These are phyloP conservation scores for Bostrychus sinensis DNA, from an alignment of 2,113 vertebrate species.

Conservation along the genomic window DNA sequence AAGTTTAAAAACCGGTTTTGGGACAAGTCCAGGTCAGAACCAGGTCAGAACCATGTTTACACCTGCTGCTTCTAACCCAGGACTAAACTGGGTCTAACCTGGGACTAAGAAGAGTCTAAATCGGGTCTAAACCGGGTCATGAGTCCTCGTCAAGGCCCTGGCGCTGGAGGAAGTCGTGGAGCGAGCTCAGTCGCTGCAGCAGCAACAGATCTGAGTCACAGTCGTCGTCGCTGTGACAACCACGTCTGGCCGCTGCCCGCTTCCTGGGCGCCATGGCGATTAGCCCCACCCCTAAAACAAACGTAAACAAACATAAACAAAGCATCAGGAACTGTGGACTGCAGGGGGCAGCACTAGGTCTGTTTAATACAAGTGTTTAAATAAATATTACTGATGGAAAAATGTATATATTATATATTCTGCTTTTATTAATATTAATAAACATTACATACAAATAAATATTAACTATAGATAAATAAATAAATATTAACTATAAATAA, in stretches of 20 bases:
- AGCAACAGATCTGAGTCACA: constrained; percentile 88
- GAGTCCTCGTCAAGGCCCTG: constrained; percentile 80
- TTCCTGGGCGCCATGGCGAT: constrained; percentile 73
- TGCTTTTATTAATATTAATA: too few species aligned
- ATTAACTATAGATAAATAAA: too few species aligned
- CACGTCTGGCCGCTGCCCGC: constrained; percentile 80
- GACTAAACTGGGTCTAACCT: constrained; percentile 20
- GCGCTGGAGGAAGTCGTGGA: constrained; percentile 87
- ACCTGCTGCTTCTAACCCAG: too few species aligned
- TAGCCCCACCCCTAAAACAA: constrained; percentile 46
- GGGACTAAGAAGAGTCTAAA: constrained; percentile 20
- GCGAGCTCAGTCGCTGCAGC: constrained; percentile 89
- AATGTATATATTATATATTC: too few species aligned
- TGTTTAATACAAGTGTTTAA: too few species aligned
- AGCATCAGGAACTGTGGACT: not conserved
- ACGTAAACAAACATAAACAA: not conserved
- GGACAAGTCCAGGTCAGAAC: not conserved
- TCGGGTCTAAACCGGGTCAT: not conserved
- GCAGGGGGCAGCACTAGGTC: too few species aligned
- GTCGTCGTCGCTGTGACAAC: constrained; percentile 70
- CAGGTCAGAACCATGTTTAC: too few species aligned
- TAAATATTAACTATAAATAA: too few species aligned
- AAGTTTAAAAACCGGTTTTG: too few species aligned
- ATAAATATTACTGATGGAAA: too few species aligned
- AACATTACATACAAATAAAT: too few species aligned